Evolutionary conservation across 2,888 invertebrate genomes (phyloP), one percentile per base, ranked within the genome.

Genomic region (Petrolisthes cinctipes): DNA sequence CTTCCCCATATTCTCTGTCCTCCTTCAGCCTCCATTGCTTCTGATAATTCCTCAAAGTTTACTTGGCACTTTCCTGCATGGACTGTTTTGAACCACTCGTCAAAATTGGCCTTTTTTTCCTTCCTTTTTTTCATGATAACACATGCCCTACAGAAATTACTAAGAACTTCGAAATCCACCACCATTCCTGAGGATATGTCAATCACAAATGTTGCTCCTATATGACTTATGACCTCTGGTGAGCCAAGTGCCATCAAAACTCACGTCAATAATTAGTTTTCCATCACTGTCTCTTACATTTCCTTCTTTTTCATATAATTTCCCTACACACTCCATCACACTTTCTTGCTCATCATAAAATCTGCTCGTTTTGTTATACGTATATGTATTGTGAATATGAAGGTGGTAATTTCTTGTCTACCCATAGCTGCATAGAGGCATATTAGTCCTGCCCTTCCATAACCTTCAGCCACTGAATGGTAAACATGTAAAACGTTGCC

Each of bases 201-300:
- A 0, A 83, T 83, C 6, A 68, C 73, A 68, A 83, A 66, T 9
- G 71, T n/a, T 5, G 68, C 68, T 4, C 83, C 71, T 7, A 71
- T 71, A 7, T 71, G 66, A 6, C 61, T 66, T 83, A 53, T 83
- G 73, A 5, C 83, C 83, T 53, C 53, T 68, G 4, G 0, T 83
- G 14, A 83, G 66, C 71, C 66, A 83, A 4, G 82, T 82, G 5
- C 82, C 82, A 82, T 82, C 68, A 82, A 66, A 82, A 37, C 66
- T 66, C 0, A 71, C 71, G 71, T 83, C 83, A 71, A 73, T 51
- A 14, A 53, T 83, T 37, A 83, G n/a, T 14, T 6, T 9, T 68
- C 73, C 83, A 73, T 83, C 83, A 37, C 17, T 53, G 51, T 83
- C 83, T 71, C 14, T 51, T 14, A 5, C 83, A 9, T 11, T 71